Percentiles rank a stretch among this genome's conserved stretches.
phyloP scores from a whole-genome alignment of 2,797 vertebrate genomes.

The Oryzias sinensis region DNA sequence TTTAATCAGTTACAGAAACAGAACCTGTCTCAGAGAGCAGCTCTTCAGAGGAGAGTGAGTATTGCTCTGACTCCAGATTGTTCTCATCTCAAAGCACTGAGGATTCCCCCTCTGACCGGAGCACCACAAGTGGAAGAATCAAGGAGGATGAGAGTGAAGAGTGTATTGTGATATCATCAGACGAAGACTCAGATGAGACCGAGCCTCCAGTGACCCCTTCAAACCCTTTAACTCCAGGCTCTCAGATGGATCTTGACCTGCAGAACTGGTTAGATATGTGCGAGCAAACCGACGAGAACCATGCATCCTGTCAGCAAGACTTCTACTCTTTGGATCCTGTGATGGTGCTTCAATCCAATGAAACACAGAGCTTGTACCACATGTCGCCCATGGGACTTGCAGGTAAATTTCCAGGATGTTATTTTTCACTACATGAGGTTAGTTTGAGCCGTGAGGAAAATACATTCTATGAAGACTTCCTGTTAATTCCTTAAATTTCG shows the following conservation, averaged over 20 bases:
- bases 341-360: slow-evolving; percentile 51
- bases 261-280: slow-evolving; percentile 57
- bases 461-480: not conserved
- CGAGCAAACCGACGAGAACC: slow-evolving; percentile 48
- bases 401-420: slow-evolving; percentile 65
- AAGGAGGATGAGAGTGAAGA: slow-evolving; percentile 46
- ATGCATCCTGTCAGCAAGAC: slow-evolving; percentile 45
- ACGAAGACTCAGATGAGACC: slow-evolving; percentile 70
- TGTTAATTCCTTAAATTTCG: not conserved
- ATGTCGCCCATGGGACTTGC: slow-evolving; percentile 63
- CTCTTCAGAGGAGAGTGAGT: slow-evolving; percentile 81
- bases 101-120: slow-evolving; percentile 75
- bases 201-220: slow-evolving; percentile 57
- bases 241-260: slow-evolving; percentile 62
- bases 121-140: slow-evolving; percentile 75
- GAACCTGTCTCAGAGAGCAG: slow-evolving; percentile 71
- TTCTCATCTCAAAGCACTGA: slow-evolving; percentile 55
- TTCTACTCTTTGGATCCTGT: slow-evolving; percentile 45
- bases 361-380: slow-evolving; percentile 55
- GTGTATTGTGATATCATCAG: slow-evolving; percentile 71
- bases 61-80: slow-evolving; percentile 68
- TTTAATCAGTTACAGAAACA: slow-evolving; percentile 51
- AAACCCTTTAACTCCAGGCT: slow-evolving; percentile 69
- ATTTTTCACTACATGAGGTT: not conserved
- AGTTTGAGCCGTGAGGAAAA: slow-evolving; percentile 1